Percentiles rank a stretch among this genome's conserved stretches.
These are phyloP conservation scores for Sylvilagus bachmani DNA, from an alignment of 2,113 vertebrate species.

Conservation along the genomic window DNA sequence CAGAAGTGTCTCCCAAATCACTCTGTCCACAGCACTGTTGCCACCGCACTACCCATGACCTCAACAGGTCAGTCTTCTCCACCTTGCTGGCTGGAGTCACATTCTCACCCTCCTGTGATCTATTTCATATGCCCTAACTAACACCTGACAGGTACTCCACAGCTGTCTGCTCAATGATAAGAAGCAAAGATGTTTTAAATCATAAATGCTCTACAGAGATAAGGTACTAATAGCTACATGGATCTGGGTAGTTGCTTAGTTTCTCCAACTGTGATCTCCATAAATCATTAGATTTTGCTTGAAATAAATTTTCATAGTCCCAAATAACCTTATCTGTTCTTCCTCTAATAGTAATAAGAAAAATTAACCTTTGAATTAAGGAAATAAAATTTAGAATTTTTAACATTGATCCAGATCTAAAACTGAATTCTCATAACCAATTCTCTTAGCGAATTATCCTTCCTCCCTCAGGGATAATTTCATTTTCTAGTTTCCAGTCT, in stretches of 20 bases:
- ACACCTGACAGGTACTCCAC: not conserved
- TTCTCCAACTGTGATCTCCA: not conserved
- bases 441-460: not conserved
- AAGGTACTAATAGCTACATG: not conserved
- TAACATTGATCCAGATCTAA: slow-evolving; percentile 30
- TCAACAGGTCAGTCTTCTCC: not conserved
- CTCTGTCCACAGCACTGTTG: not conserved
- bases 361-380: slow-evolving; percentile 1
- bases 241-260: not conserved
- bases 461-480: not conserved
- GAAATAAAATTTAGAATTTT: slow-evolving; percentile 18
- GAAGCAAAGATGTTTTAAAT: not conserved
- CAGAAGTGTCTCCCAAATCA: not conserved
- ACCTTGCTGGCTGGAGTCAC: not conserved
- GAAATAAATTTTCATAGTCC: not conserved
- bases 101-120: not conserved
- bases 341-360: slow-evolving; percentile 2
- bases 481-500: not conserved
- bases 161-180: not conserved
- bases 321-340: not conserved
- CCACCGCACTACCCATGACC: not conserved
- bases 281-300: slow-evolving; percentile 10
- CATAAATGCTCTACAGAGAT: not conserved
- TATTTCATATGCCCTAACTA: not conserved
- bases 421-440: not conserved